Percentiles rank a stretch among this genome's conserved stretches.
phyloP scores from a whole-genome alignment of 2,797 vertebrate genomes.

The Leptatherina wallacei region DNA sequence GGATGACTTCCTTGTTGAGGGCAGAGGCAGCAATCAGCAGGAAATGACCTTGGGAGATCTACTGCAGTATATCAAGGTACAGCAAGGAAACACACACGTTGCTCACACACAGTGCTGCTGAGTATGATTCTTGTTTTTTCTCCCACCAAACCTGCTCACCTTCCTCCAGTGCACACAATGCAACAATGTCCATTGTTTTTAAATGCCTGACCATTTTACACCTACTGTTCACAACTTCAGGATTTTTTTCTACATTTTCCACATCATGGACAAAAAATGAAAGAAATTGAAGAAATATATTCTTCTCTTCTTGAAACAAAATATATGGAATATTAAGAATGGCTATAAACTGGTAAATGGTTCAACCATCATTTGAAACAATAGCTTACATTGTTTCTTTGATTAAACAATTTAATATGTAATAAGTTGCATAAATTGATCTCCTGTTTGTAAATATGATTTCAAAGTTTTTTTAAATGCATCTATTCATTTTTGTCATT shows the following conservation, averaged over 20 bases:
- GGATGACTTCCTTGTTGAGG: constrained; percentile 83
- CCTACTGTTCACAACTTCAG: constrained; percentile 21
- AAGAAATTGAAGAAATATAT: background rate
- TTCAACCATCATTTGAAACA: background rate
- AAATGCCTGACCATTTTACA: constrained; percentile 38
- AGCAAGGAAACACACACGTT: constrained; percentile 44
- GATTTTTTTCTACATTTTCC: background rate
- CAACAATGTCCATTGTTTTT: constrained; percentile 61
- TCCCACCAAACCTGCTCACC: constrained; percentile 44
- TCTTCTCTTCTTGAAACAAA: background rate
- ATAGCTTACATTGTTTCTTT: background rate
- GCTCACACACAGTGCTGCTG: constrained; percentile 33
- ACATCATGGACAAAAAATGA: background rate
- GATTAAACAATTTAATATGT: background rate
- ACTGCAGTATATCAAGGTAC: constrained; percentile 87
- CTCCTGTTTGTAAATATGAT: background rate
- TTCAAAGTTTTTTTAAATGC: background rate
- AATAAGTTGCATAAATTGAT: background rate
- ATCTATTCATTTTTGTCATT: background rate
- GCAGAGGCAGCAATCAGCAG: constrained; percentile 70
- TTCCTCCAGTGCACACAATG: constrained; percentile 52
- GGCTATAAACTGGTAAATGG: background rate
- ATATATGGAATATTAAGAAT: background rate
- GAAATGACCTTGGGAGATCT: constrained; percentile 88
- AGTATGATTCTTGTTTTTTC: constrained; percentile 23